Evolutionary conservation across 2,113 vertebrate genomes (phyloP).

Genomic region (Canis aureus): DNA sequence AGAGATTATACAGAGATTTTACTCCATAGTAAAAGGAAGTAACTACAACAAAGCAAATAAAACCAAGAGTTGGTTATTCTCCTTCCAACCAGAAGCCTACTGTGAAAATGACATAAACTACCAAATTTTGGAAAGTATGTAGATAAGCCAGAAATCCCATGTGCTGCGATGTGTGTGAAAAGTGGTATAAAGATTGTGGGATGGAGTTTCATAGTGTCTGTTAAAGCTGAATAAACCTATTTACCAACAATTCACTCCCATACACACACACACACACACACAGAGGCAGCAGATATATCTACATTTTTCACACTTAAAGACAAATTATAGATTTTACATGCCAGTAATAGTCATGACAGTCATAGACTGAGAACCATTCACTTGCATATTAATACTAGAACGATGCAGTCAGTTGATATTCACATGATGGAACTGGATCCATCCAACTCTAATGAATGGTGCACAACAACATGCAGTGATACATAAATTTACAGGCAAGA

Average conservation of each 20-base stretch:
- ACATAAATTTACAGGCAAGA: background rate
- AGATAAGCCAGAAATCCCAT: background rate
- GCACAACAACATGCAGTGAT: too few species aligned
- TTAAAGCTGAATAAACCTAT: background rate
- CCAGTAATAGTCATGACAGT: background rate
- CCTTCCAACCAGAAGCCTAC: background rate
- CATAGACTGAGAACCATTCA: background rate
- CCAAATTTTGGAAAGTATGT: background rate
- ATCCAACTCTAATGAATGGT: background rate
- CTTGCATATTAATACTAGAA: background rate
- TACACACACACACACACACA: background rate
- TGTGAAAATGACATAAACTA: background rate
- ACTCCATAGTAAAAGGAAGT: background rate
- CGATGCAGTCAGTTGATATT: background rate
- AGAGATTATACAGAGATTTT: background rate
- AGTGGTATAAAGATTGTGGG: background rate
- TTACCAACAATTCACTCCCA: background rate
- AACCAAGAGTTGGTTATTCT: background rate
- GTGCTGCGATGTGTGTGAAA: background rate
- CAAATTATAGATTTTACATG: background rate
- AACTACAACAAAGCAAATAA: background rate
- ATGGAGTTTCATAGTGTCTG: too few species aligned
- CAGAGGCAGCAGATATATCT: background rate
- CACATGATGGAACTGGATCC: background rate
- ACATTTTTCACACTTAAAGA: too few species aligned